Conservation (phyloP, 1,140 invertebrate genomes). For the Drosophila biarmipes region DNA sequence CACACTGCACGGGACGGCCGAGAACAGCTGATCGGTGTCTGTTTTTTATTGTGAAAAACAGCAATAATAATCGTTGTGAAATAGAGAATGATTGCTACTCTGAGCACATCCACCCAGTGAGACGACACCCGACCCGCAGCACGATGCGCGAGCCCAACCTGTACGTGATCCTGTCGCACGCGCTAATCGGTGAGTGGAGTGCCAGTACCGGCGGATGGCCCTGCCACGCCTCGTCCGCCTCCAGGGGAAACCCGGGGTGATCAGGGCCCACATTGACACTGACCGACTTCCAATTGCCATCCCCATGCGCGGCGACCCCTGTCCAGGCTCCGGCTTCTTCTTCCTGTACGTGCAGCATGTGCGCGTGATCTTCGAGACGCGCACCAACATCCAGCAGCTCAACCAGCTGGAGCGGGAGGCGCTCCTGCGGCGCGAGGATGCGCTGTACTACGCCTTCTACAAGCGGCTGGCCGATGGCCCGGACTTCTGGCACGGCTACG, state of each 20-base stretch:
- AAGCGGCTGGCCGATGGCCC: slow-evolving; percentile 75
- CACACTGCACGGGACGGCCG: neutral
- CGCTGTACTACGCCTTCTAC: slow-evolving; percentile 82
- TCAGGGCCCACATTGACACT: neutral
- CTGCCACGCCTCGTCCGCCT: neutral
- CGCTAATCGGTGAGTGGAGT: slow-evolving; percentile 70
- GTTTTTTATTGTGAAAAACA: slow-evolving; percentile 19
- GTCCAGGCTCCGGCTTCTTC: slow-evolving; percentile 78
- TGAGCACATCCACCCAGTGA: slow-evolving; percentile 22
- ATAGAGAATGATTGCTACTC: slow-evolving; percentile 50
- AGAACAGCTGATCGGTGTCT: slow-evolving; percentile 35
- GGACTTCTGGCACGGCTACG: slow-evolving; percentile 74
- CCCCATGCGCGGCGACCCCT: no score
- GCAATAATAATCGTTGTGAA: slow-evolving; percentile 22
- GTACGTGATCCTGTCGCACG: slow-evolving; percentile 73
- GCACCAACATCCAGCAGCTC: slow-evolving; percentile 74
- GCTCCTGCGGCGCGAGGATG: slow-evolving; percentile 73
- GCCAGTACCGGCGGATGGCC: slow-evolving; percentile 4
- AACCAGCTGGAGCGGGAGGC: slow-evolving; percentile 76
- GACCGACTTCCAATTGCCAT: no score
- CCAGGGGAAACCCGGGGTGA: neutral
- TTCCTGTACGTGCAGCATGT: slow-evolving; percentile 83
- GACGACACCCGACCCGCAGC: slow-evolving; percentile 25
- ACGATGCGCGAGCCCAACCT: slow-evolving; percentile 75
- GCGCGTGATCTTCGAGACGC: slow-evolving; percentile 73